Conservation (phyloP, 2,888 invertebrate species). For the Hydriomena furcata region DNA sequence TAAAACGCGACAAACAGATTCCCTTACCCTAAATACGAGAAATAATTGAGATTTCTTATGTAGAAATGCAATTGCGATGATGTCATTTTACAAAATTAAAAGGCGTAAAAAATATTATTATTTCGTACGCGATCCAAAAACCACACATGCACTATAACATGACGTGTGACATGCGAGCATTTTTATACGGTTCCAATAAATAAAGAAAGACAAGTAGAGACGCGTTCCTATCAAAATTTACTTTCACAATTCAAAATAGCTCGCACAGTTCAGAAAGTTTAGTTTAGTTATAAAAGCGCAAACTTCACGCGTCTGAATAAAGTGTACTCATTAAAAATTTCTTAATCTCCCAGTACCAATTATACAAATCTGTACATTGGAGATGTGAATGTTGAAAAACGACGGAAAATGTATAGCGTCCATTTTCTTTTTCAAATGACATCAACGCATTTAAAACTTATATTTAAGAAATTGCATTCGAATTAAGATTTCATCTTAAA, state of each 20-base stretch:
- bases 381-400: neutral
- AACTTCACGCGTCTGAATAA: neutral
- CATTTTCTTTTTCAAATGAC: slow-evolving; percentile 17
- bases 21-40: slow-evolving; percentile 24
- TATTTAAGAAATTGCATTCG: slow-evolving; percentile 14
- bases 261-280: no score
- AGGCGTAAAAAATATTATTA: neutral
- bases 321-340: neutral
- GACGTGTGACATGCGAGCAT: slow-evolving; percentile 1
- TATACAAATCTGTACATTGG: neutral
- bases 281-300: neutral
- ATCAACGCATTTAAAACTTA: slow-evolving; percentile 17
- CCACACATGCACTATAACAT: neutral
- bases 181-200: no score
- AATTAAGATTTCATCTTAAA: slow-evolving; percentile 15
- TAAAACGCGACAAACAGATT: slow-evolving; percentile 29
- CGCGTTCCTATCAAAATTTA: no score
- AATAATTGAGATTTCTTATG: slow-evolving; percentile 37
- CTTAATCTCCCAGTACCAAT: slow-evolving; percentile 12
- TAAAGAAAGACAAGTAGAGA: no score
- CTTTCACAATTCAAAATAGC: no score
- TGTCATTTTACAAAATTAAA: slow-evolving; percentile 12
- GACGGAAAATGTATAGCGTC: no score
- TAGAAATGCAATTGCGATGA: slow-evolving; percentile 32
- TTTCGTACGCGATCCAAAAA: neutral